These are phyloP conservation scores for Halictus quadricinctus DNA, from an alignment of 2,888 invertebrate genomes.

Conservation along the genomic window DNA sequence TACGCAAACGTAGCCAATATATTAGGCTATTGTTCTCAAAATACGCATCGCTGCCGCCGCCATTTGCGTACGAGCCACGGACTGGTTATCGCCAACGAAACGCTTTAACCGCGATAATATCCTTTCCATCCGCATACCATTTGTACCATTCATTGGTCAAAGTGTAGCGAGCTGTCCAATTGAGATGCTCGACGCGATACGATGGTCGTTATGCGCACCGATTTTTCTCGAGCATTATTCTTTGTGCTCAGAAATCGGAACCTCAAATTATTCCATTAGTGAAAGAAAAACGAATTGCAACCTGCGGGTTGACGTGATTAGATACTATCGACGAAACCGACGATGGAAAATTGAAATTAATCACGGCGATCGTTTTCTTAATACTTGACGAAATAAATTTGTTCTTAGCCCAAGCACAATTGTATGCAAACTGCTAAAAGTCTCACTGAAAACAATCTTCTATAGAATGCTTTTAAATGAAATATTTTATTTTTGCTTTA, in stretches of 20 bases:
- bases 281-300: not conserved
- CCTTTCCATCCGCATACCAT: constrained; percentile 35
- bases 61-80: constrained; percentile 44
- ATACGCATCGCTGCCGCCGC: constrained; percentile 41
- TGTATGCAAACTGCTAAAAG: too few relatives aligned
- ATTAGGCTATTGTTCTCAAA: constrained; percentile 66
- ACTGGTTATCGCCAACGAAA: constrained; percentile 62
- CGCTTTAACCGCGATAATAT: constrained; percentile 60
- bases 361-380: too few relatives aligned
- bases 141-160: constrained; percentile 44
- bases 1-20: constrained; percentile 57
- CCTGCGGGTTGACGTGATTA: too few relatives aligned
- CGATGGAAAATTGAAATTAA: too few relatives aligned
- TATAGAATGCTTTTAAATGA: too few relatives aligned
- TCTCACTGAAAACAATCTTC: too few relatives aligned
- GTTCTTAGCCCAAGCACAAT: too few relatives aligned
- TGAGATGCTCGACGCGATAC: not conserved
- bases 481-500: too few relatives aligned
- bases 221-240: not conserved
- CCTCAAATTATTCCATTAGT: too few relatives aligned
- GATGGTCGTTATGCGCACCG: not conserved
- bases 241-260: not conserved
- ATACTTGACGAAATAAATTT: too few relatives aligned
- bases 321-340: too few relatives aligned
- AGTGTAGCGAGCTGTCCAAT: not conserved